Conservation (phyloP, 2,797 vertebrate genomes). For the Epinephelus malabaricus region DNA sequence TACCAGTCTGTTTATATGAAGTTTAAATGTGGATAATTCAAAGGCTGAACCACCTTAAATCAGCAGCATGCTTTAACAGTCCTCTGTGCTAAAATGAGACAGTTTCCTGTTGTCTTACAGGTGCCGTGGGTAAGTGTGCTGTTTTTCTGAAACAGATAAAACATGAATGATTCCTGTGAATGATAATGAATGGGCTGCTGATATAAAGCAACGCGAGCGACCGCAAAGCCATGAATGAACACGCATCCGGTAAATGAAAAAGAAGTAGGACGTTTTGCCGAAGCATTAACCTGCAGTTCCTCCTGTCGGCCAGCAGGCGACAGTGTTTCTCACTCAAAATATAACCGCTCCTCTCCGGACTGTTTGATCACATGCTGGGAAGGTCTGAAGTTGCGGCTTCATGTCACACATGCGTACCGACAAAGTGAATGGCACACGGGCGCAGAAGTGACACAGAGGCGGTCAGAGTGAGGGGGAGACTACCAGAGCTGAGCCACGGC, state of each 20-base stretch:
- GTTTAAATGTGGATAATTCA: not conserved
- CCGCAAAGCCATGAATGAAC: constrained; percentile 70
- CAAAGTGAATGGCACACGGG: constrained; percentile 81
- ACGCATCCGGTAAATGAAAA: constrained; percentile 15
- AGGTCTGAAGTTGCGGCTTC: constrained; percentile 76
- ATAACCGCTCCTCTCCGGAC: constrained; percentile 49
- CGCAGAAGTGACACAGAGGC: constrained; percentile 79
- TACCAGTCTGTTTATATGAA: not conserved
- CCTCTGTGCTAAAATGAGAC: too few species aligned
- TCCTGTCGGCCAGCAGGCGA: constrained; percentile 69
- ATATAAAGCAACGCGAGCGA: constrained; percentile 39
- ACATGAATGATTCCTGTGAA: constrained; percentile 71
- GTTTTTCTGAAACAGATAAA: constrained; percentile 34
- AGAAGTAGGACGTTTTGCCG: constrained; percentile 38
- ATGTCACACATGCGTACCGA: constrained; percentile 82
- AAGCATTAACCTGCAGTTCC: constrained; percentile 39
- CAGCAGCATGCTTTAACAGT: not conserved
- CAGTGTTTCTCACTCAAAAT: constrained; percentile 61
- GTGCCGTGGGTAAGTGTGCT: not conserved
- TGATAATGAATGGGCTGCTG: constrained; percentile 75
- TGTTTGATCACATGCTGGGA: constrained; percentile 78
- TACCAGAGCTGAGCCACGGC: constrained; percentile 57
- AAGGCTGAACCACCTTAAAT: not conserved
- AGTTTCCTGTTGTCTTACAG: not conserved
- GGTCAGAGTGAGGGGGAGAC: constrained; percentile 36